These are phyloP conservation scores for Heterochromis multidens DNA, from an alignment of 2,113 vertebrate genomes.

Conservation along the genomic window DNA sequence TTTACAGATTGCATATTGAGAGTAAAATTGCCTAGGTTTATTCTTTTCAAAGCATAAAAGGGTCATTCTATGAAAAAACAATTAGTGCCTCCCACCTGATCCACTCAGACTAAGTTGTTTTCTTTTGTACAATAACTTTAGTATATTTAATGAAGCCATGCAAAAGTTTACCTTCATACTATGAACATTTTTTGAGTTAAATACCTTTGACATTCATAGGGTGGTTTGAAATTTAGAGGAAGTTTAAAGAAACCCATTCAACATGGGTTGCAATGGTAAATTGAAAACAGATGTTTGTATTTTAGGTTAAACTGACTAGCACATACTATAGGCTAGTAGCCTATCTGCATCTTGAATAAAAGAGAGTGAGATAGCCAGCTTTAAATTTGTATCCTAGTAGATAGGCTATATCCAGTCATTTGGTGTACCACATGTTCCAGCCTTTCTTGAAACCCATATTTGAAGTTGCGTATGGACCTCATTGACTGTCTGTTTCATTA, in stretches of 20 bases:
- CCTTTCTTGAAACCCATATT: neutral
- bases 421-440: neutral
- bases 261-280: no score
- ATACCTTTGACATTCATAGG: neutral
- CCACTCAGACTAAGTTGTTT: neutral
- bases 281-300: neutral
- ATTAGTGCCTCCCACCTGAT: accelerated
- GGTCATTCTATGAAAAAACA: neutral
- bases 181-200: accelerated
- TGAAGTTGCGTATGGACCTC: neutral
- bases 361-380: neutral
- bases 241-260: accelerated
- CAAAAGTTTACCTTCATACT: neutral
- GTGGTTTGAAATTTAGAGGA: neutral
- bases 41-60: neutral
- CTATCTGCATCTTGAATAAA: neutral
- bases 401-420: neutral
- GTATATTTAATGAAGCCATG: neutral
- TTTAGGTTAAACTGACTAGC: neutral
- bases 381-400: neutral
- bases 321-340: neutral
- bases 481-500: neutral
- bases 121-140: neutral
- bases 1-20: neutral
- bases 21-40: neutral